A percentile compares a stretch with the other conserved stretches of the same genome.
These are phyloP conservation scores for Troides oblongomaculatus DNA, from an alignment of 2,888 invertebrate species.

Conservation along the genomic window DNA sequence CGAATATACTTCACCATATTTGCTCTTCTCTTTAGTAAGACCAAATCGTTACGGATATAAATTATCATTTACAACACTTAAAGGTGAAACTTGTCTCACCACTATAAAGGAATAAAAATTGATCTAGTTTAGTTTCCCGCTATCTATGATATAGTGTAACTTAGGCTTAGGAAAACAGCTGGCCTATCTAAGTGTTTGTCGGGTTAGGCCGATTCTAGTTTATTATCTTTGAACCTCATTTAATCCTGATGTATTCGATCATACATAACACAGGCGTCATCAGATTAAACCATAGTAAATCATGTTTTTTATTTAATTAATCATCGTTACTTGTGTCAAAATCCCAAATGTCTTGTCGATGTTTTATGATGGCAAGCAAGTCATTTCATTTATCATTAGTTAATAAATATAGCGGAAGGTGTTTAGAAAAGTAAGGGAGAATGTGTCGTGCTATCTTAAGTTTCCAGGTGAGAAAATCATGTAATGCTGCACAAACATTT, in stretches of 20 bases:
- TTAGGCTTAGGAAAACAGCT: constrained; percentile 9
- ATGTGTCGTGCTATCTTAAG: neutral
- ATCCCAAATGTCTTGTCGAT: no score
- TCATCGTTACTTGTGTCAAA: neutral
- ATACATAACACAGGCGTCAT: constrained; percentile 5
- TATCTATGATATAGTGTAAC: constrained; percentile 7
- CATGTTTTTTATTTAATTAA: neutral
- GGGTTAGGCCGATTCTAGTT: constrained; percentile 14
- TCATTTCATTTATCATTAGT: neutral
- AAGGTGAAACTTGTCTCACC: no score
- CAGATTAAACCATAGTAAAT: neutral
- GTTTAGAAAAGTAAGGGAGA: neutral
- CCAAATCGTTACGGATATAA: no score
- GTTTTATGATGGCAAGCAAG: neutral
- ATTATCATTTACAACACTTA: no score
- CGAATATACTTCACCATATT: no score
- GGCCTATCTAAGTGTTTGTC: constrained; percentile 17
- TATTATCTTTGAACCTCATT: constrained; percentile 28
- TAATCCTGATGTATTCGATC: constrained; percentile 20
- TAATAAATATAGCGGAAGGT: neutral
- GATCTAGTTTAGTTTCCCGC: neutral
- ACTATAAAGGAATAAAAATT: neutral
- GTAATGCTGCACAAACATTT: neutral
- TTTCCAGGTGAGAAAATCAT: neutral
- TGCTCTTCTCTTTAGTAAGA: no score